Evolutionary conservation across 1,140 invertebrate species (phyloP), one percentile per base, ranked within the genome.

Genomic region (Diprion similis): DNA sequence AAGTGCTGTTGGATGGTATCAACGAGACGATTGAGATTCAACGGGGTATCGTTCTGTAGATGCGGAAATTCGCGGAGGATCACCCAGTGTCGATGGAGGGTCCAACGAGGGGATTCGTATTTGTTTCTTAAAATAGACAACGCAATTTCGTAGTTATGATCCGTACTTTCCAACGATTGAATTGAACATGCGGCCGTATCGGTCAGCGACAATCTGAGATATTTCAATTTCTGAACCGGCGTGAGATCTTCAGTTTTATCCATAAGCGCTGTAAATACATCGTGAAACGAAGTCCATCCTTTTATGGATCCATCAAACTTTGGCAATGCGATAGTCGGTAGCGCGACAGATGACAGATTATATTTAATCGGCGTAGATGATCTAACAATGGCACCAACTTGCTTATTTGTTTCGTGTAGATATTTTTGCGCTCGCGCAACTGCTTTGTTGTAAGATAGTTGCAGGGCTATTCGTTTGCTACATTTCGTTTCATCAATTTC

Each of bases 71-170:
- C 48, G 64, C 78, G 0, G 73, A 84, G 65, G 80, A 79, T 47
- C n/a, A 78, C 75, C 17, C 85, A 77, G 73, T 87, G 82, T 17
- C 78, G 79, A 47, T 83, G 79, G 15, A 85, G 73, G 24, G 84
- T 83, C 59, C 84, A 45, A 64, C 81, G 37, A 72, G 81, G 81
- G 73, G 84, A 84, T 18, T 87, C 81, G 71, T 82, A 88, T 18
- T 84, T 76, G 24, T 81, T 73, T 65, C 81, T 80, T 65, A 88
- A 76, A 48, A 83, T 65, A 9, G 81, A 73, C 82, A 82, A 84
- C 3, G 85, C 85, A n/a, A 79, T 66, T 9, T 47, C 46, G 73
- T 87, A 87, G 78, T 87, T 88, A 19, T 73, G 73, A 11, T 80
- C 79, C 1, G 81, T 82, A 10, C 80, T 76, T 71, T 82, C 76